Evolutionary conservation across 2,888 invertebrate species (phyloP).

Genomic region (Pherbina coryleti): DNA sequence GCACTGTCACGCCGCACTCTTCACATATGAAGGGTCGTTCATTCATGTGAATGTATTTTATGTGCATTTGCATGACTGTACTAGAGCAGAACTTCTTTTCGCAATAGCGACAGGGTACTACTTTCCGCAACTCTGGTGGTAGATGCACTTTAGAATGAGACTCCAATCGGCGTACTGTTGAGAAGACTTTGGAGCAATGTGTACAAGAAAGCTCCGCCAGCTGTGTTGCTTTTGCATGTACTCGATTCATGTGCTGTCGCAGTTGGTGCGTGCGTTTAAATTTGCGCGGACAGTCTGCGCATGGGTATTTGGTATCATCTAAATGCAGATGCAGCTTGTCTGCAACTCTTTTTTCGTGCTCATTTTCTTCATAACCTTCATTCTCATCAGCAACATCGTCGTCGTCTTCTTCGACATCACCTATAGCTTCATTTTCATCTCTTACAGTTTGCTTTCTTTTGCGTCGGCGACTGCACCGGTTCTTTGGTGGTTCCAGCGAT

Average conservation of each 20-base stretch:
- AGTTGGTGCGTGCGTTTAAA: slow-evolving; percentile 43
- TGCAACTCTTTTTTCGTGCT: neutral
- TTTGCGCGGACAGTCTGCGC: slow-evolving; percentile 39
- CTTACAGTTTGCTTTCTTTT: neutral
- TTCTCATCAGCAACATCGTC: slow-evolving; percentile 8
- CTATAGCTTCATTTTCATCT: slow-evolving; percentile 1
- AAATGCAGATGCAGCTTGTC: neutral
- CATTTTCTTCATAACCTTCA: neutral
- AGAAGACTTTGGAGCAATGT: slow-evolving; percentile 45
- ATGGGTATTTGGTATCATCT: slow-evolving; percentile 21
- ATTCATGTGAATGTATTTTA: slow-evolving; percentile 63
- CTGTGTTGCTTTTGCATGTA: slow-evolving; percentile 43
- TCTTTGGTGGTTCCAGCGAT: slow-evolving; percentile 12
- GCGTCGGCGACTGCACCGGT: slow-evolving; percentile 15
- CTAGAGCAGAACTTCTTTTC: slow-evolving; percentile 62
- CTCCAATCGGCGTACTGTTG: slow-evolving; percentile 45
- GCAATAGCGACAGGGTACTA: slow-evolving; percentile 59
- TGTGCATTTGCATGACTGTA: slow-evolving; percentile 56
- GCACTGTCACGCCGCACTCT: slow-evolving; percentile 70
- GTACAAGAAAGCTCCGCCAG: slow-evolving; percentile 43
- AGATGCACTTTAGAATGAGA: slow-evolving; percentile 50
- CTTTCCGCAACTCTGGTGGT: slow-evolving; percentile 54
- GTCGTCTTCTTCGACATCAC: slow-evolving; percentile 33
- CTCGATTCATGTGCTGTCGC: slow-evolving; percentile 51
- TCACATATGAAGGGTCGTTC: slow-evolving; percentile 71